Evolutionary conservation across 2,797 vertebrate genomes (phyloP), one percentile per base, ranked within the genome.

Genomic region (Manis crassicaudata): DNA sequence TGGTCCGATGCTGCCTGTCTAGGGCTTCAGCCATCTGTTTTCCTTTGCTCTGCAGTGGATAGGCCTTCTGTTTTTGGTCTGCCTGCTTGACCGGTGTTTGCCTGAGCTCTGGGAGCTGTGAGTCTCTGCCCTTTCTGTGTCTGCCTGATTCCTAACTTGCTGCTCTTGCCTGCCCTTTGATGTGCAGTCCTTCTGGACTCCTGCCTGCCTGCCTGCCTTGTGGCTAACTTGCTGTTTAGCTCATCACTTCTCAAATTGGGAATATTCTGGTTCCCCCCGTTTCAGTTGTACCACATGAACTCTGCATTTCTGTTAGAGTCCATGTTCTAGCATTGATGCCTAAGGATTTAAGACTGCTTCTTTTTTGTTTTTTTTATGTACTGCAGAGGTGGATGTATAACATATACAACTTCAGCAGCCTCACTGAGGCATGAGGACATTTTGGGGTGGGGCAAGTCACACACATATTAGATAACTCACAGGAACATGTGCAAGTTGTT

Each of bases 341-440:
- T 92, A 50, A 46, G 58, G 25, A 72, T 20, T 77, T 52, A 92
- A 83, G 77, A 87, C 16, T 9, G 7, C 52, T 73, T 58, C 56
- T 46, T 95, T 65, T 93, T 75, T 18, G 37, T 84, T 73, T 94
- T 75, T 18, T 73, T 94, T 77, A 50, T 25, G 23, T 67, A 29
- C 56, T 72, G 23, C 14, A 40, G 62, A 82, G 43, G 23, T 68
- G 52, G 83, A 46, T 89, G 37, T 29, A 25, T 37, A 58, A n/a
- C 25, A 20, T 23, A 92, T 76, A 52, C 46, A 65, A 40, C 29
- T 40, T 76, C 40, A 25, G 21, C 21, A 80, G 32, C 79, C n/a
- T 81, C 60, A 63, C n/a, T 25, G 32, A 86, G 32, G 25, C 35
- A 62, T 12, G 25, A 46, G 11, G 35, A 67, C 56, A 27, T 72